phyloP scores from a whole-genome alignment of 2,113 vertebrate genomes.

The Arenaria interpres region DNA sequence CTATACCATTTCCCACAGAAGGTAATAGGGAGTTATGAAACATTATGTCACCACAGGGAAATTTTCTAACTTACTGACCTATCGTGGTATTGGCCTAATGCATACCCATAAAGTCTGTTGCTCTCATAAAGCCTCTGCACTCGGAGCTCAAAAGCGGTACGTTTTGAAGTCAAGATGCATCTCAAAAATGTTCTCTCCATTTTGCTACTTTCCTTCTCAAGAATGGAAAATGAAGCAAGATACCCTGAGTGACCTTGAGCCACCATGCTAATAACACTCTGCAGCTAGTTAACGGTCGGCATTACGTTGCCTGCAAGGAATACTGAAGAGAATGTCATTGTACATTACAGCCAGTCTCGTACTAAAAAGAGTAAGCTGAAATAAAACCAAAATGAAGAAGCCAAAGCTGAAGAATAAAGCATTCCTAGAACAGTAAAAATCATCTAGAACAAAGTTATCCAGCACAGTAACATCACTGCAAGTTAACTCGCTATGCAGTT shows the following conservation, averaged over 20 bases:
- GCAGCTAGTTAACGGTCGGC: not conserved
- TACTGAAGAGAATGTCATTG: not conserved
- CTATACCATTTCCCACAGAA: not conserved
- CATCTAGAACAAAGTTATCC: not conserved
- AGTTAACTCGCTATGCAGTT: not conserved
- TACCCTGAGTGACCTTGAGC: not conserved
- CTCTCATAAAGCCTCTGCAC: not conserved
- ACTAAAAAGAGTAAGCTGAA: not conserved
- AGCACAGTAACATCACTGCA: not conserved
- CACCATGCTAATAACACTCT: not conserved
- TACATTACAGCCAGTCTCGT: not conserved
- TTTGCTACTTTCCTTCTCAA: not conserved
- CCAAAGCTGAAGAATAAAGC: not conserved
- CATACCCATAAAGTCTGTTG: constrained; percentile 6
- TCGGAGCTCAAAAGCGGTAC: not conserved
- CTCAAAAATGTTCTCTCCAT: not conserved
- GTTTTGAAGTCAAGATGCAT: not conserved
- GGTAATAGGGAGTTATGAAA: not conserved
- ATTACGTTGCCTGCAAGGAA: not conserved
- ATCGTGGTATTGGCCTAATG: not conserved
- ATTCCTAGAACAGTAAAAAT: fast-evolving
- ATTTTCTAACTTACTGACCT: constrained; percentile 9
- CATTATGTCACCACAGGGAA: constrained; percentile 10
- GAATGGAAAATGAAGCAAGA: not conserved
- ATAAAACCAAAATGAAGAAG: not conserved